Base-by-base conservation (phyloP, 2,113 vertebrate genomes). In the Otolemur garnettii region DNA sequence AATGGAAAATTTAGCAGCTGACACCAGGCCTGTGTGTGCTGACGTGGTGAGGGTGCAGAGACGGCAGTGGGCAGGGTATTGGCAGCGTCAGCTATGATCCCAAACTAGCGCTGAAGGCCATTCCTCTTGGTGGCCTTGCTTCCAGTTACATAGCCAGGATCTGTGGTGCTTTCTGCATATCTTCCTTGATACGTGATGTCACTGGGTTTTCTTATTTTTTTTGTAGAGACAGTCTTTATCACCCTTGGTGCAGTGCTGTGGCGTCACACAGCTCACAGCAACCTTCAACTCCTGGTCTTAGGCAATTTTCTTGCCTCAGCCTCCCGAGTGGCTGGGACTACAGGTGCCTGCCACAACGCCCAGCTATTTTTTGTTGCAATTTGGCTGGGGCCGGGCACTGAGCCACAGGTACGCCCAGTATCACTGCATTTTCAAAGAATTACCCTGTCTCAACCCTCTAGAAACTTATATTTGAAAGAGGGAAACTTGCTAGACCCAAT, bases 1-100 rank as follows among this genome's bases (percentile, higher is more conserved):
- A 19, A 26, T 3, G 0, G 35, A 9, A 19, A 35, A 33, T 45
- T 62, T 35, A 33, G 45, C 77, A 45, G 78, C 62, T 2, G 21
- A 8, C 7, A 1, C 8, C 60, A 13, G 53, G 35, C 13, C 35
- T 0, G 0, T n/a, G 50, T 42, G 69, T 7, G 6, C 57, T 11
- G 18, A 64, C n/a, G 33, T 38, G 19, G 42, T 21, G 11, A 4
- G 4, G 38, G 55, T 7, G 10, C 45, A 8, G 33, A 21, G 62
- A 57, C 64, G 57, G 4, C 5, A 6, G 50, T 1, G 9, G 69
- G 24, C 64, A 57, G 2, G 68, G 28, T 33, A 6, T 30, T 28
- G n/a, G 13, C 50, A 5, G 26, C 0, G 11, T 38, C 50, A 15
- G 30, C 82, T 4, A 0, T 17, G 12, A 71, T 59, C 86, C 86